A percentile compares a stretch with the other conserved stretches of the same genome.
phyloP scores from a whole-genome alignment of 2,797 vertebrate species.

The Chelon labrosus region DNA sequence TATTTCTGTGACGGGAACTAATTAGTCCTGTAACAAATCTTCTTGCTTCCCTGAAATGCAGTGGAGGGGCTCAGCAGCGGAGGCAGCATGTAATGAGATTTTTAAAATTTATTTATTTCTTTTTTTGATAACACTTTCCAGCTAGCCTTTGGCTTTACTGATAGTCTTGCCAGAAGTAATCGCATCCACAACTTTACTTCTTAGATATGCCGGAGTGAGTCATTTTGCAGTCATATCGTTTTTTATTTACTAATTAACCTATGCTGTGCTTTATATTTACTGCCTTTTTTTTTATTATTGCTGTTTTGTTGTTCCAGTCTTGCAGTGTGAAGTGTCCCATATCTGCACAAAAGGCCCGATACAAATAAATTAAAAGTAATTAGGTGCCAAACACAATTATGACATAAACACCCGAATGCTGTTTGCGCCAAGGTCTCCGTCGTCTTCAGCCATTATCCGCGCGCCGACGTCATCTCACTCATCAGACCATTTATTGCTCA shows the following conservation, averaged over 20 bases:
- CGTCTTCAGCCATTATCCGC: too few species aligned
- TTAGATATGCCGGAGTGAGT: neutral
- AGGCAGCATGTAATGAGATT: slow-evolving; percentile 50
- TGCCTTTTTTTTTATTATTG: too few species aligned
- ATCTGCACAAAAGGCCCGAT: too few species aligned
- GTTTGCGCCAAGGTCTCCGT: neutral
- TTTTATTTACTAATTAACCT: too few species aligned
- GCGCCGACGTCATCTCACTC: neutral
- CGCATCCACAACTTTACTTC: neutral
- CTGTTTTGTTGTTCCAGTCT: too few species aligned
- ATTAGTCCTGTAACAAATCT: slow-evolving; percentile 34
- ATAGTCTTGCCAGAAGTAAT: slow-evolving; percentile 25
- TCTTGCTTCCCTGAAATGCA: slow-evolving; percentile 10
- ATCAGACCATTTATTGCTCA: neutral
- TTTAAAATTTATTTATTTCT: slow-evolving; percentile 18
- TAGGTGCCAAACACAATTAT: neutral
- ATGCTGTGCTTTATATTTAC: too few species aligned
- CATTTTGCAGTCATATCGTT: neutral
- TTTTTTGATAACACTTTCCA: slow-evolving; percentile 21
- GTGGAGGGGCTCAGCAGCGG: slow-evolving; percentile 8
- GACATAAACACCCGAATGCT: neutral
- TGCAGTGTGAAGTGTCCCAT: too few species aligned
- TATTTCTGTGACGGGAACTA: slow-evolving; percentile 16
- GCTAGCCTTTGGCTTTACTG: slow-evolving; percentile 31
- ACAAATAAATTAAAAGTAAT: neutral